Conservation (phyloP, 2,113 vertebrate species). For the Urocynchramus pylzowi region DNA sequence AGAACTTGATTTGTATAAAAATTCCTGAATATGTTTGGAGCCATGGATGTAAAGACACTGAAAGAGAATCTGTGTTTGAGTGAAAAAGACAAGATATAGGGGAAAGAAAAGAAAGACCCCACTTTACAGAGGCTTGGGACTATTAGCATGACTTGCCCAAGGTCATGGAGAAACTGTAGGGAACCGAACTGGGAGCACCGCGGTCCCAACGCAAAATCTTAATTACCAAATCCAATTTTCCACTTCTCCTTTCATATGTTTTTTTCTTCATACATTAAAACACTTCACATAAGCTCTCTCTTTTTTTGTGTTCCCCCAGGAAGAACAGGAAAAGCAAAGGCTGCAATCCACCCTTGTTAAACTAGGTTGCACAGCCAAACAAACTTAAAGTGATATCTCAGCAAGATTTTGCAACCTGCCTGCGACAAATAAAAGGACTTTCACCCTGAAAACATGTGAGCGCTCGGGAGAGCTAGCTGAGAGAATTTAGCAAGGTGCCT, state of each 20-base stretch:
- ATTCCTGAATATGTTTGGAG: neutral
- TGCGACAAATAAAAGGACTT: slow-evolving; percentile 5
- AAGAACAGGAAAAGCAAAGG: slow-evolving; percentile 9
- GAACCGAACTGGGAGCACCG: neutral
- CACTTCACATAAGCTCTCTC: neutral
- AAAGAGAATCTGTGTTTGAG: neutral
- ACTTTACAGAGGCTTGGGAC: neutral
- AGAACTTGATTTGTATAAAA: neutral
- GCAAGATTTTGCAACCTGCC: slow-evolving; percentile 47
- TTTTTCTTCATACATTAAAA: neutral
- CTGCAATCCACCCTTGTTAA: slow-evolving; percentile 22
- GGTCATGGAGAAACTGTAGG: neutral
- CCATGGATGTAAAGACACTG: neutral
- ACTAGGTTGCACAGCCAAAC: slow-evolving; percentile 29
- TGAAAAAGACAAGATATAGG: neutral
- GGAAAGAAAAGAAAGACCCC: neutral
- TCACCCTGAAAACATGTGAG: slow-evolving; percentile 31
- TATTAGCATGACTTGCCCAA: neutral
- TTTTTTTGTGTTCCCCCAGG: neutral
- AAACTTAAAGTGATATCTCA: slow-evolving; percentile 47
- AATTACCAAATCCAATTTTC: slow-evolving; percentile 34
- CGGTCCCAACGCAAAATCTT: neutral
- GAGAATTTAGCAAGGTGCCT: slow-evolving; percentile 26
- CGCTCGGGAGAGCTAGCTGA: neutral
- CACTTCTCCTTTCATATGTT: neutral